A percentile compares a stretch with the other conserved stretches of the same genome.
Conservation (phyloP, 64 coral and sea anemone species). For the Exaiptasia diaphana region DNA sequence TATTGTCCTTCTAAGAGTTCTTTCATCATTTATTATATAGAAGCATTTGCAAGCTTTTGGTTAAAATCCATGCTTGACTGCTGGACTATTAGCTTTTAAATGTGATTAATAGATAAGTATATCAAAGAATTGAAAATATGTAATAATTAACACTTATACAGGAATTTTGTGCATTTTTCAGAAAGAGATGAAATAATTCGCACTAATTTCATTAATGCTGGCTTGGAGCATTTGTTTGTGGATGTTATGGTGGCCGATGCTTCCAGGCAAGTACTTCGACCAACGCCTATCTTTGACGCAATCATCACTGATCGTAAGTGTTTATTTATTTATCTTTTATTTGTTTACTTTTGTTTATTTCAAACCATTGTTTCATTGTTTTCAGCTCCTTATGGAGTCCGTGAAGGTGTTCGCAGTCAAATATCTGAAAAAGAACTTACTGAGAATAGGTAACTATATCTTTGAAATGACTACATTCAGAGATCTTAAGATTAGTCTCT, state of each 20-base stretch:
- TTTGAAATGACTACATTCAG: too few relatives aligned
- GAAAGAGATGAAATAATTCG: constrained; percentile 73
- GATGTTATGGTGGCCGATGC: constrained; percentile 80
- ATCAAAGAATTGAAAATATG: not conserved
- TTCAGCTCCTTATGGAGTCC: constrained; percentile 89
- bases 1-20: not conserved
- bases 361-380: not conserved
- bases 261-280: constrained; percentile 52
- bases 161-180: constrained; percentile 11
- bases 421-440: not conserved
- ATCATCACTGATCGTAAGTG: constrained; percentile 98
- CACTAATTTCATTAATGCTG: constrained; percentile 72
- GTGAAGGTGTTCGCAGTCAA: constrained; percentile 81
- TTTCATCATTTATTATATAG: too few relatives aligned
- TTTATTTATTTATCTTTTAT: not conserved
- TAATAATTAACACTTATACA: not conserved
- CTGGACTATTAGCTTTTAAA: too few relatives aligned
- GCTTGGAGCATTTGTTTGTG: constrained; percentile 52
- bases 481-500: too few relatives aligned
- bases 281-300: constrained; percentile 82
- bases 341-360: not conserved
- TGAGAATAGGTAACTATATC: not conserved
- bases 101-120: not conserved
- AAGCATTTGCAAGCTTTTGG: too few relatives aligned
- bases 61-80: too few relatives aligned